Evolutionary conservation across 2,888 invertebrate genomes (phyloP).

Genomic region (Lithophane ornitopus): DNA sequence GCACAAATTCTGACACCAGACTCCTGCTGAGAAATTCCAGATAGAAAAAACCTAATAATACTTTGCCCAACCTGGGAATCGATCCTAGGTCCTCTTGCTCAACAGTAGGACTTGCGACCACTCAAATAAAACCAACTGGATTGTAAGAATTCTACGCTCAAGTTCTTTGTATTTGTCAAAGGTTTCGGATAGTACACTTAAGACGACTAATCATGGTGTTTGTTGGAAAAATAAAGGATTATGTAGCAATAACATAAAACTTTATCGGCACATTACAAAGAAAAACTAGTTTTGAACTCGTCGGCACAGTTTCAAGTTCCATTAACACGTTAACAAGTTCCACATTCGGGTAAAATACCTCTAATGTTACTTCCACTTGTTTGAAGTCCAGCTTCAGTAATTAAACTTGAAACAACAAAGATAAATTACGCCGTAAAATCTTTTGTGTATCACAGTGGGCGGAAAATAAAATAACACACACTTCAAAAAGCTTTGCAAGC

Average conservation of each 20-base stretch:
- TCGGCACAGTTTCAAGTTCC: conserved; percentile 7
- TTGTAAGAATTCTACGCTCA: conserved; percentile 17
- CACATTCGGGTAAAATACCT: conserved; percentile 17
- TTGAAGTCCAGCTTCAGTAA: conserved; percentile 32
- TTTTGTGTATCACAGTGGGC: conserved; percentile 61
- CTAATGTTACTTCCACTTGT: conserved; percentile 19
- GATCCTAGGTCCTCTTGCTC: not conserved
- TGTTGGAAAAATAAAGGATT: conserved; percentile 47
- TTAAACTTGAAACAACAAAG: conserved; percentile 44
- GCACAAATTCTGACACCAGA: too few relatives aligned
- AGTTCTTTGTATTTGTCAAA: conserved; percentile 37
- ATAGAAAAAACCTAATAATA: not conserved
- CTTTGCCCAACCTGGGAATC: not conserved
- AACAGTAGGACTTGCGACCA: too few relatives aligned
- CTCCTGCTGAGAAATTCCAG: not conserved
- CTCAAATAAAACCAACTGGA: not conserved
- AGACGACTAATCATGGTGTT: conserved; percentile 34
- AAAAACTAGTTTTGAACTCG: conserved; percentile 16
- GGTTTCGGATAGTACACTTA: conserved; percentile 10
- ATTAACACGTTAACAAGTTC: too few relatives aligned
- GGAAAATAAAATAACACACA: conserved; percentile 51
- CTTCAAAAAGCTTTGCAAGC: conserved; percentile 57
- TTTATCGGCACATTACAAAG: conserved; percentile 11
- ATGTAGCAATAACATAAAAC: conserved; percentile 16
- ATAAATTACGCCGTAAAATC: conserved; percentile 35